These are phyloP conservation scores for Phymastichus coffea DNA, from an alignment of 1,140 invertebrate genomes.

Conservation along the genomic window DNA sequence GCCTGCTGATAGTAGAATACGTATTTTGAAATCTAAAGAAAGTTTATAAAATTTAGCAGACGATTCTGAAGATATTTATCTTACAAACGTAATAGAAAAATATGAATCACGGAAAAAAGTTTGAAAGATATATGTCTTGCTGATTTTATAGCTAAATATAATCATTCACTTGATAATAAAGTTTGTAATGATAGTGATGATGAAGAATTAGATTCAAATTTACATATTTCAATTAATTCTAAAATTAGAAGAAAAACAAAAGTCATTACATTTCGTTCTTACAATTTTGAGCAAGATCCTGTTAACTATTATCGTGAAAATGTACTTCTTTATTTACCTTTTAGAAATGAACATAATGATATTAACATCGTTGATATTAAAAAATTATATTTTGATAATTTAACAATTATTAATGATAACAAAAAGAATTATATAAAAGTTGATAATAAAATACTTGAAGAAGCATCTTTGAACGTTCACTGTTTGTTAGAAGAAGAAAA, in stretches of 20 bases:
- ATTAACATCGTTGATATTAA: slow-evolving; percentile 26
- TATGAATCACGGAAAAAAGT: too few relatives aligned
- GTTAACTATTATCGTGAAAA: slow-evolving; percentile 34
- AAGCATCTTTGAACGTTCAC: background rate
- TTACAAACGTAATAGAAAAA: background rate
- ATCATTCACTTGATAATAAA: background rate
- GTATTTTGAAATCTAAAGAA: too few relatives aligned
- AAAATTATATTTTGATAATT: slow-evolving; percentile 11
- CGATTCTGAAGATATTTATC: slow-evolving; percentile 1
- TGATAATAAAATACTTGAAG: background rate
- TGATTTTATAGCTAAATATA: background rate
- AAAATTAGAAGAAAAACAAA: background rate
- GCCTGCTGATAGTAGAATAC: too few relatives aligned
- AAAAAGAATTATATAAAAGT: background rate
- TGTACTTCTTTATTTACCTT: slow-evolving; percentile 33
- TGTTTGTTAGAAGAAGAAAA: background rate
- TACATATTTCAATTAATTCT: too few relatives aligned
- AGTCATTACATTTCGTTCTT: slow-evolving; percentile 20
- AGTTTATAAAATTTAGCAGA: too few relatives aligned
- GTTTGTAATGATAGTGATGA: background rate
- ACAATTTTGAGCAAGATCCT: slow-evolving; percentile 29
- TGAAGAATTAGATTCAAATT: background rate
- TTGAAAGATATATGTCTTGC: background rate
- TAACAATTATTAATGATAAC: background rate
- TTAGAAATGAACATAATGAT: slow-evolving; percentile 32